phyloP scores from a whole-genome alignment of 2,797 vertebrate species.

The Molossus molossus region DNA sequence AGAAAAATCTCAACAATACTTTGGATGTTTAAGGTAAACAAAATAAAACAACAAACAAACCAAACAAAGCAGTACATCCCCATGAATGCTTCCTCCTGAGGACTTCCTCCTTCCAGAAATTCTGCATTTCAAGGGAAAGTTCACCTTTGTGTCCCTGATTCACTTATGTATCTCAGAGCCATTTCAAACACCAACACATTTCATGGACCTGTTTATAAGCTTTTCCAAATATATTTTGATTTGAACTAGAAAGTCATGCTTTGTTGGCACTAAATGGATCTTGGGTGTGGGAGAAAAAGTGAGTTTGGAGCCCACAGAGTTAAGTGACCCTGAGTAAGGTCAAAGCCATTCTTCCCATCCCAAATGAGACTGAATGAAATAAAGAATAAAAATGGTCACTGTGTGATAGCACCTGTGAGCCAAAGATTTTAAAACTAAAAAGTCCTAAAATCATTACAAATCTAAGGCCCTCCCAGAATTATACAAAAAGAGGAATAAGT shows the following conservation, averaged over 20 bases:
- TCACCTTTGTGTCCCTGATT: conserved; percentile 55
- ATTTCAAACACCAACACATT: conserved; percentile 61
- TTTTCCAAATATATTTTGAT: conserved; percentile 71
- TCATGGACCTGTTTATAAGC: conserved; percentile 63
- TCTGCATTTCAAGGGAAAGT: conserved; percentile 61
- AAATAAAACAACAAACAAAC: conserved; percentile 10
- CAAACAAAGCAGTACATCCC: conserved; percentile 62
- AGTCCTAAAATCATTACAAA: conserved; percentile 22
- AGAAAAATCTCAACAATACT: not conserved
- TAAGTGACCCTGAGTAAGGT: conserved; percentile 54
- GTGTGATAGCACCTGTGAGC: conserved; percentile 6
- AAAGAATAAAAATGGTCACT: conserved; percentile 49
- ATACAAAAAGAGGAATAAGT: not conserved
- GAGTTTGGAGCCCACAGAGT: conserved; percentile 23
- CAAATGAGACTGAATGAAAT: conserved; percentile 46
- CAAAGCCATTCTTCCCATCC: conserved; percentile 53
- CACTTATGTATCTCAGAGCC: conserved; percentile 62
- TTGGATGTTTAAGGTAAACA: conserved; percentile 33
- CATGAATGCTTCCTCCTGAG: not conserved
- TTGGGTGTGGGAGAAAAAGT: conserved; percentile 14
- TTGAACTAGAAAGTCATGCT: conserved; percentile 58
- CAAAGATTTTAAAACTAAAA: conserved; percentile 15
- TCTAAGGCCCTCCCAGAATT: not conserved
- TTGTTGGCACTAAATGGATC: conserved; percentile 58
- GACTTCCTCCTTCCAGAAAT: conserved; percentile 49